phyloP scores from a whole-genome alignment of 2,113 vertebrate species.

The Rattus rattus region DNA sequence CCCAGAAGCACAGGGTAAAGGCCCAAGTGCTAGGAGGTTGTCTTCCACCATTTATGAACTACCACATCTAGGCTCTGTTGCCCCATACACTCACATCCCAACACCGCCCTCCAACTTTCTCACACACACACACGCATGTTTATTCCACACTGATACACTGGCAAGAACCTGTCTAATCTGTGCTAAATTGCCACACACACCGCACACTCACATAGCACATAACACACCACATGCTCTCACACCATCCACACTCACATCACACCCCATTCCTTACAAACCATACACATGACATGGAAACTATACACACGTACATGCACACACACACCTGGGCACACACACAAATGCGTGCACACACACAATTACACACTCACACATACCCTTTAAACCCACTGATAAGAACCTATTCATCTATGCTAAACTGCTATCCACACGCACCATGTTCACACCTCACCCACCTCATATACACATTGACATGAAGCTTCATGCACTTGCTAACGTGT shows the following conservation, averaged over 20 bases:
- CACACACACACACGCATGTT: neutral
- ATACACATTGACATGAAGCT: neutral
- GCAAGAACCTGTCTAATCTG: neutral
- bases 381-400: neutral
- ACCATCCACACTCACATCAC: too few relatives aligned
- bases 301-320: too few relatives aligned
- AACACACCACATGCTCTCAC: neutral
- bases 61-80: neutral
- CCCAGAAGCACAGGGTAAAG: conserved; percentile 61
- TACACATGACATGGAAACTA: neutral
- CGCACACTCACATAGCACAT: too few relatives aligned
- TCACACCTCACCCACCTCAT: neutral
- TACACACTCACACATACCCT: neutral
- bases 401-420: neutral
- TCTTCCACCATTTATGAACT: conserved; percentile 12
- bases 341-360: too few relatives aligned
- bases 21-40: neutral
- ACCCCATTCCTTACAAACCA: neutral
- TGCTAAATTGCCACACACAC: neutral
- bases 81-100: neutral
- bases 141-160: neutral
- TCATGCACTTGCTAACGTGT: neutral
- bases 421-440: neutral
- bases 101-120: neutral
- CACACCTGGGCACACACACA: too few relatives aligned